These are phyloP conservation scores for Caradrina clavipalpis DNA, from an alignment of 2,888 invertebrate species.

Conservation along the genomic window DNA sequence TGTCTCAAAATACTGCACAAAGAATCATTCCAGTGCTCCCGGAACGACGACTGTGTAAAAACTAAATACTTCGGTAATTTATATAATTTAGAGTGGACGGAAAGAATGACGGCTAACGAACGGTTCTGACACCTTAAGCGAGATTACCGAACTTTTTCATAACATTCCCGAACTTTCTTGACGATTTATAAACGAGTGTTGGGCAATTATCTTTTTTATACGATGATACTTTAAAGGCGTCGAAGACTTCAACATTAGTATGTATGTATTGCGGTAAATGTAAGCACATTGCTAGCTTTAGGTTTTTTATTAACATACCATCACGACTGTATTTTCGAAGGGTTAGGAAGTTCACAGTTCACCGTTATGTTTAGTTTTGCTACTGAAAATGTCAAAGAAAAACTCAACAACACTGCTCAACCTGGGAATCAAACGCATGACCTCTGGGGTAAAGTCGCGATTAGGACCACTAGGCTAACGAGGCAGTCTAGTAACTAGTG, in stretches of 20 bases:
- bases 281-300: not conserved
- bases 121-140: slow-evolving; percentile 76
- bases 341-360: too few species aligned
- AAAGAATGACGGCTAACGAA: slow-evolving; percentile 78
- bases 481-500: too few species aligned
- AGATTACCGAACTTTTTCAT: slow-evolving; percentile 74
- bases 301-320: not conserved
- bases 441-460: too few species aligned
- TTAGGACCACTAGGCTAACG: too few species aligned
- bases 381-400: not conserved
- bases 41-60: slow-evolving; percentile 65
- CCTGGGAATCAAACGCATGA: too few species aligned
- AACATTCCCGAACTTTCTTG: slow-evolving; percentile 69
- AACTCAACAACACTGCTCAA: too few species aligned
- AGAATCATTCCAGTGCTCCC: slow-evolving; percentile 60
- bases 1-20: slow-evolving; percentile 65
- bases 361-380: too few species aligned
- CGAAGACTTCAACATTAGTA: slow-evolving; percentile 29
- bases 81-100: slow-evolving; percentile 72
- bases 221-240: slow-evolving; percentile 52
- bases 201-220: slow-evolving; percentile 73
- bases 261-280: slow-evolving; percentile 36
- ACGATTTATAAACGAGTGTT: slow-evolving; percentile 70
- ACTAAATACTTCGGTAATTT: slow-evolving; percentile 73
- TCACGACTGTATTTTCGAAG: not conserved